Evolutionary conservation across 2,888 invertebrate genomes (phyloP), one percentile per base, ranked within the genome.

Genomic region (Lumbricus terrestris): DNA sequence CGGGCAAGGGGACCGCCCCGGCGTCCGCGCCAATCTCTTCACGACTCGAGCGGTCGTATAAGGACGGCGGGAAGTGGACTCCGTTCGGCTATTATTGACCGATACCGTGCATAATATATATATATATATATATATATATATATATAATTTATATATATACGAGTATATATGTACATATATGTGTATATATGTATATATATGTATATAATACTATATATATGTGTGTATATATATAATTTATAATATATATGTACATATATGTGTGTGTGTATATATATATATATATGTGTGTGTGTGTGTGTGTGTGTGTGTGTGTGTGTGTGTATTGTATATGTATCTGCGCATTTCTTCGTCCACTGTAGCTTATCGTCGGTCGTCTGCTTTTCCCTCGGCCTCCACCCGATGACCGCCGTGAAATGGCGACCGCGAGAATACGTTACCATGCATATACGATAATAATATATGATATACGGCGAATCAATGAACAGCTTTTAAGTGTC

Each of bases 311-410:
- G n/a, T n/a, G n/a, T n/a, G n/a, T n/a, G n/a, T n/a, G n/a, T n/a
- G n/a, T n/a, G n/a, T n/a, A n/a, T n/a, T n/a, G n/a, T n/a, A 85
- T 35, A 34, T 5, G 13, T 37, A 85, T 85, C 85, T 20, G 23
- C n/a, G 23, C 85, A 85, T 85, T 85, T 85, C 85, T 85, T 85
- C n/a, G n/a, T n/a, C 85, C 85, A 34, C 37, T 37, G 83, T 33
- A 23, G 85, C 35, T n/a, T 69, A n/a, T n/a, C 69, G 6, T 69
- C 69, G 69, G 69, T n/a, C n/a, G 69, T 29, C 16, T 29, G 54
- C 13, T 69, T n/a, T 69, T 69, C n/a, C 69, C n/a, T n/a, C 23
- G 69, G 69, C n/a, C n/a, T 69, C 69, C 69, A n/a, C 69, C 69
- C 20, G 54, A 23, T n/a, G 69, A 8, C 69, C 18, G 11, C n/a